Conservation (phyloP, 2,888 invertebrate genomes). For the Linnaemya vulpina region DNA sequence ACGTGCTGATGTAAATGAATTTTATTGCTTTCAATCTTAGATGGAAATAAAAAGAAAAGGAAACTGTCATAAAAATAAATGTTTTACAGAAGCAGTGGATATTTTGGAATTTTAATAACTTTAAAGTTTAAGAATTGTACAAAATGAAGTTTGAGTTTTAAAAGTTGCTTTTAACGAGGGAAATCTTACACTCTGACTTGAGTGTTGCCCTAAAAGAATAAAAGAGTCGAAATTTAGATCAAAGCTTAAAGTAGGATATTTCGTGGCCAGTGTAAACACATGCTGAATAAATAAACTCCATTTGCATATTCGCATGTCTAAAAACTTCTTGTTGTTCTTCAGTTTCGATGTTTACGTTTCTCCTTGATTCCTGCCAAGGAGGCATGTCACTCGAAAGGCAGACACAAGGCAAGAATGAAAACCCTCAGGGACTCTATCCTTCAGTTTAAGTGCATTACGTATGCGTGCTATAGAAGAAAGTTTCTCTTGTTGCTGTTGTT, state of each 20-base stretch:
- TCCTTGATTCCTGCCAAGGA: conserved; percentile 20
- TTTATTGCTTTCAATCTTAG: conserved; percentile 15
- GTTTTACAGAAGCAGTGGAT: neutral
- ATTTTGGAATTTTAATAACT: neutral
- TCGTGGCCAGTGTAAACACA: neutral
- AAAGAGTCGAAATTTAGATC: neutral
- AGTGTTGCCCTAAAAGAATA: too few species aligned
- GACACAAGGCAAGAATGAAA: conserved; percentile 12
- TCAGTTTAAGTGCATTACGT: conserved; percentile 68
- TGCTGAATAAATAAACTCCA: neutral
- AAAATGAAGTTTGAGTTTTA: neutral
- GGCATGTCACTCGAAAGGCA: neutral
- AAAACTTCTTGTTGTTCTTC: conserved; percentile 37
- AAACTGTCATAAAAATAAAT: conserved; percentile 1
- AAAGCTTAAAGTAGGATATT: neutral
- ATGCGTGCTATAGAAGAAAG: conserved; percentile 59
- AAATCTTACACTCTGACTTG: too few species aligned
- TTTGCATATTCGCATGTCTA: conserved; percentile 30
- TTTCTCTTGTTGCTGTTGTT: conserved; percentile 30
- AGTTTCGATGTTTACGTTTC: conserved; percentile 25
- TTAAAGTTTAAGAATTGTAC: neutral
- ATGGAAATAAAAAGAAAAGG: neutral
- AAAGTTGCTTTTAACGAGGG: too few species aligned
- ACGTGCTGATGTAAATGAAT: conserved; percentile 30
- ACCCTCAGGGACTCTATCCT: conserved; percentile 49